Base-by-base conservation (phyloP, 2,888 invertebrate species). In the Yponomeuta sedellus region DNA sequence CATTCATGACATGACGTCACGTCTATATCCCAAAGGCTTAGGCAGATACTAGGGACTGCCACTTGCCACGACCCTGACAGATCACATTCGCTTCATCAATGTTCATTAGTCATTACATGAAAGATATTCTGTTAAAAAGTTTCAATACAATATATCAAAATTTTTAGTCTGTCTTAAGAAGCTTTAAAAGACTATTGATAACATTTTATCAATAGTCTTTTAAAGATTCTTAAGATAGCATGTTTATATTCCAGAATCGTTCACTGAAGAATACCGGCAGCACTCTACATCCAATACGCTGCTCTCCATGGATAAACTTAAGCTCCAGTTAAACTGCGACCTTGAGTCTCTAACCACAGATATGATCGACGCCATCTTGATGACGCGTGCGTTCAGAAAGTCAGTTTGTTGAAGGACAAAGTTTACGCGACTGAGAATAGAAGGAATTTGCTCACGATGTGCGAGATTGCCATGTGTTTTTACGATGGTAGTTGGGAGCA, bases 311-410 rank as follows among this genome's bases (percentile, higher is more conserved):
- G 69, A 67, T n/a, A 69, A 71, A 40, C 19, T 77, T 3, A 70
- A 66, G 1, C 20, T 76, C 1, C 57, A 62, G 0, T 25, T 79
- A 8, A 69, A 70, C 40, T 66, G 64, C 1, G 78, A 79, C 69
- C 66, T 77, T 12, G 66, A 73, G 19, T 68, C 70, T 0, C 34
- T 74, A n/a, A 66, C 69, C 0, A 68, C 67, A 20, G 68, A 70
- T 0, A 68, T 68, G 8, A 34, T 74, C 8, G 59, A 69, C 5
- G 16, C 19, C 0, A 66, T 68, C 19, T 19, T 73, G 3, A 67
- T 25, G 65, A 67, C 5, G 67, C 70, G 22, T 44, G 63, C 25
- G 16, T 25, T 19, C 64, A 64, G 12, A 66, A 64, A 56, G 63
- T 68, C 64, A 64, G 25, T 64, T 16, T 58, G 8, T 19, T 58